These are phyloP conservation scores for Lampris megalopsis DNA, from an alignment of 2,113 vertebrate species.

Conservation along the genomic window DNA sequence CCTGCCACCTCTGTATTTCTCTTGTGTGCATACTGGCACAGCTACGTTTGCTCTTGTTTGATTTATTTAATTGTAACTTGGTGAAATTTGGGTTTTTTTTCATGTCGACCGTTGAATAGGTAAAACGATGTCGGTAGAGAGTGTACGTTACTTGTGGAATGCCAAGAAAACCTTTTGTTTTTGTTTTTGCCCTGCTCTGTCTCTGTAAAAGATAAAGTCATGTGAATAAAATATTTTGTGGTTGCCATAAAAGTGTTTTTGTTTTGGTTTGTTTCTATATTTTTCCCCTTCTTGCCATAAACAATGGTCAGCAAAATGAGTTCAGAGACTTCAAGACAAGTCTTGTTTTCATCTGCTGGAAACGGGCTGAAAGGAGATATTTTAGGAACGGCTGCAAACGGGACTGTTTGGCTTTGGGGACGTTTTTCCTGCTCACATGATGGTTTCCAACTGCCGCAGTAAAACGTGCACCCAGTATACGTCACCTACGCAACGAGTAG, in stretches of 20 bases:
- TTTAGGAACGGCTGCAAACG: constrained; percentile 24
- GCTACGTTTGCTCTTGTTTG: constrained; percentile 62
- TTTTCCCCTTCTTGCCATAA: constrained; percentile 32
- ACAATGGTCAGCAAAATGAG: constrained; percentile 40
- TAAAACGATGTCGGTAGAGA: constrained; percentile 53
- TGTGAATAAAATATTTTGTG: constrained; percentile 79
- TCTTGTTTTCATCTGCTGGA: constrained; percentile 33
- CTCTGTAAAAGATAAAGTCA: constrained; percentile 70
- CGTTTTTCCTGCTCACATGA: constrained; percentile 40
- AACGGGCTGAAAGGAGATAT: constrained; percentile 33
- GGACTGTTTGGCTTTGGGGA: constrained; percentile 59
- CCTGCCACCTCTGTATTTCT: not conserved
- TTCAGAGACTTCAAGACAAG: constrained; percentile 42
- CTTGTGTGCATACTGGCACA: constrained; percentile 55
- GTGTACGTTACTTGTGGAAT: constrained; percentile 56
- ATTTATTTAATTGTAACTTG: constrained; percentile 66
- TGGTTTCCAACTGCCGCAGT: constrained; percentile 45
- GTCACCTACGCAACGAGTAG: constrained; percentile 3
- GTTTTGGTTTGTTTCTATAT: constrained; percentile 33
- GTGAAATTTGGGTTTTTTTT: constrained; percentile 43
- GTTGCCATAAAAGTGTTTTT: constrained; percentile 61
- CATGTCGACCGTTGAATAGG: constrained; percentile 49
- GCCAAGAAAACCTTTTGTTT: constrained; percentile 53
- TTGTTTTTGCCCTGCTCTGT: constrained; percentile 60
- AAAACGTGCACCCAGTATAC: constrained; percentile 23